Evolutionary conservation across 2,888 invertebrate species (phyloP).

Genomic region (Eristalinus aeneus): DNA sequence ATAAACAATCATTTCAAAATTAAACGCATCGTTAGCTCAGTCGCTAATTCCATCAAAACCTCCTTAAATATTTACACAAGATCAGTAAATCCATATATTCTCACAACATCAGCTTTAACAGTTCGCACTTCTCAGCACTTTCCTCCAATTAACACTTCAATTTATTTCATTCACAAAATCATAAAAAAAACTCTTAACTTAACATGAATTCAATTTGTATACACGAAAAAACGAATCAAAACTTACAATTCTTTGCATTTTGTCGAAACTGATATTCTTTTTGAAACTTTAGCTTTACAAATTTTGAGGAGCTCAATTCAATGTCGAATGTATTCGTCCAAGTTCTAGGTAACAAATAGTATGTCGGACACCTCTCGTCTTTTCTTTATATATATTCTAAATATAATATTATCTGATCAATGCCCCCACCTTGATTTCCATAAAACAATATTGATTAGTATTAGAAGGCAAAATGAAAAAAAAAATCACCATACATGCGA

Average conservation of each 20-base stretch:
- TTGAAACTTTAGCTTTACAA: constrained; percentile 72
- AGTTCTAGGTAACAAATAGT: constrained; percentile 78
- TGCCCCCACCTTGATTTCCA: constrained; percentile 69
- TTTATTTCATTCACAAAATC: not conserved
- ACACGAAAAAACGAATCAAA: not conserved
- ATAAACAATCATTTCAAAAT: not conserved
- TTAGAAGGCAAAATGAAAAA: constrained; percentile 19
- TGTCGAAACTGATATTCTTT: not conserved
- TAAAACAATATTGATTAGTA: constrained; percentile 63
- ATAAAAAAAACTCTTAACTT: not conserved
- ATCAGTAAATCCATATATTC: not conserved
- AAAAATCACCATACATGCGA: not conserved
- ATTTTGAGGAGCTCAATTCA: constrained; percentile 33
- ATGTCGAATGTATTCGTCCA: constrained; percentile 73
- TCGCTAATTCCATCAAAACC: not conserved
- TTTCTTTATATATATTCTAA: constrained; percentile 78
- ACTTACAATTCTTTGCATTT: constrained; percentile 64
- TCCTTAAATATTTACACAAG: not conserved
- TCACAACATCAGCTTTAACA: not conserved
- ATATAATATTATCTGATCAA: constrained; percentile 64
- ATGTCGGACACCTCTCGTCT: constrained; percentile 76
- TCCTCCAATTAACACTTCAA: not conserved
- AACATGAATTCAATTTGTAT: not conserved
- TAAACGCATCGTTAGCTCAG: not conserved
- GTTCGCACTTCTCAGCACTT: not conserved